phyloP scores from a whole-genome alignment of 2,888 invertebrate species.

The Leptogaster cylindrica region DNA sequence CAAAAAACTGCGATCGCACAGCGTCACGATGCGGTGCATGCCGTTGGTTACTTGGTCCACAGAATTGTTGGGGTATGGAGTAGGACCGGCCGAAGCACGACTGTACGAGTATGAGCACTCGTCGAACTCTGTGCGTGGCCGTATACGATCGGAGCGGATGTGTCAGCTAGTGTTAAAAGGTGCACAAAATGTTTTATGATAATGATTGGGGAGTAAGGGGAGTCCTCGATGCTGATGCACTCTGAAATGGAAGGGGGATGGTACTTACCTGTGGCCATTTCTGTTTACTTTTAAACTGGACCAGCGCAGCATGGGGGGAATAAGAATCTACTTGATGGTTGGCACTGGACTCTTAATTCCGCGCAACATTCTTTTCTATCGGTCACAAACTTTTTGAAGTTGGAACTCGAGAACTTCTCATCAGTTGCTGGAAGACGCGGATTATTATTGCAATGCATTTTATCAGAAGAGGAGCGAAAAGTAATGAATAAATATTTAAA shows the following conservation, averaged over 20 bases:
- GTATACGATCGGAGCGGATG: no score
- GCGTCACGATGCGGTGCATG: no score
- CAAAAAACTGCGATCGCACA: neutral
- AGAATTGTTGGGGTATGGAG: no score
- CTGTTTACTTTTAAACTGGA: slow-evolving; percentile 23
- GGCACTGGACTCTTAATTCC: neutral
- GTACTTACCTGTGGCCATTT: slow-evolving; percentile 35
- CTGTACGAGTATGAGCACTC: no score
- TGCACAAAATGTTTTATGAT: slow-evolving; percentile 32
- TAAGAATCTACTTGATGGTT: neutral
- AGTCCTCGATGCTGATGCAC: neutral
- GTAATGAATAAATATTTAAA: slow-evolving; percentile 34
- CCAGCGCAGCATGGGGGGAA: neutral
- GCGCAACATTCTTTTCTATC: slow-evolving; percentile 12
- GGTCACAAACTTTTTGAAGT: slow-evolving; percentile 8
- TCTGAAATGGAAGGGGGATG: slow-evolving; percentile 4
- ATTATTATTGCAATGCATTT: slow-evolving; percentile 4
- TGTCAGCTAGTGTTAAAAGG: slow-evolving; percentile 32
- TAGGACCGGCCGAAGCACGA: no score
- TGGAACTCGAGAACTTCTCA: slow-evolving; percentile 1
- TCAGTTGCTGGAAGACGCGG: neutral
- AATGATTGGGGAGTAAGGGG: slow-evolving; percentile 28
- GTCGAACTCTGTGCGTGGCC: no score
- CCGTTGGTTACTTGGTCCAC: no score
- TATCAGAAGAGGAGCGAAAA: slow-evolving; percentile 16